Evolutionary conservation across 2,888 invertebrate species (phyloP), one percentile per base, ranked within the genome.

Genomic region (Patella caerulea): DNA sequence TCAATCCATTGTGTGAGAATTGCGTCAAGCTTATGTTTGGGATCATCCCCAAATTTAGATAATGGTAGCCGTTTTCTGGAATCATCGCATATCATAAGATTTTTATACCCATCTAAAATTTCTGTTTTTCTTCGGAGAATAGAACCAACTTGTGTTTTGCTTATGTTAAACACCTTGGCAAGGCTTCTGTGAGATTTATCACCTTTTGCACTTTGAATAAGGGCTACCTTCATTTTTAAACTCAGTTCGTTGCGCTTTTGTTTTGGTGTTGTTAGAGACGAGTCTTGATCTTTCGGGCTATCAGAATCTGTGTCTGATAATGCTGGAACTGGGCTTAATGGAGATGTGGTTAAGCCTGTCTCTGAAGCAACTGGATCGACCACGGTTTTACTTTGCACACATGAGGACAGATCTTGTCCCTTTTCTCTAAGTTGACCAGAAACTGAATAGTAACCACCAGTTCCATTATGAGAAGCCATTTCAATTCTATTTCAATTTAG

Each of bases 41-140:
- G 55, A 52, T 29, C 56, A 11, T n/a, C 75, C 59, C 29, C 71
- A 45, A 75, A 52, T 17, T 34, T 71, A 54, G 24, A 53, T 65
- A 65, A 14, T 12, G 19, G 24, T 14, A 65, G 3, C 2, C 65
- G 65, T 24, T 65, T 65, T 19, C 65, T 19, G 24, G 65, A 9
- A 12, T 19, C 19, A 65, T 65, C 24, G 45, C 45, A 45, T 24
- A 19, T 65, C 4, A 24, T 19, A 65, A 24, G 19, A 15, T 74
- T 74, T 19, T 73, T 56, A 53, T 74, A 79, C 59, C 45, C 17
- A 2, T 79, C 75, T 19, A 78, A 34, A 55, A 77, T 75, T 54
- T 78, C 71, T 14, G 78, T 65, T 55, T 77, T 77, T n/a, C 73
- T 72, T 15, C 71, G 74, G 11, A 81, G 70, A 59, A 81, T 79